phyloP scores from a whole-genome alignment of 1,140 invertebrate species.

The Aethina tumida region DNA sequence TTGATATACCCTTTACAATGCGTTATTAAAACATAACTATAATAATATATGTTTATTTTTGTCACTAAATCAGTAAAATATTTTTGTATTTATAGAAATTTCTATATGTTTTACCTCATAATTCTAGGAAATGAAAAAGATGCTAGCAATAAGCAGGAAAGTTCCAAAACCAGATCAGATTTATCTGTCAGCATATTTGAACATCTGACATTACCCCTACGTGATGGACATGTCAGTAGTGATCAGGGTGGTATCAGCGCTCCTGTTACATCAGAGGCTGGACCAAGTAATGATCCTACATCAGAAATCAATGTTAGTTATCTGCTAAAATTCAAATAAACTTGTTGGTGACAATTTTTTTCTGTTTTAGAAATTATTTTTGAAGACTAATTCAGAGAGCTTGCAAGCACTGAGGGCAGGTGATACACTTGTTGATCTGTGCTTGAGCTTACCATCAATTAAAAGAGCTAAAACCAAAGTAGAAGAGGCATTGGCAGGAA shows the following conservation, averaged over 20 bases:
- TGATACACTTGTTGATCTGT: constrained; percentile 68
- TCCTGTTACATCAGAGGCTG: constrained; percentile 28
- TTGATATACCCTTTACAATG: no score
- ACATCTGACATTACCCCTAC: constrained; percentile 52
- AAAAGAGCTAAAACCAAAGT: constrained; percentile 62
- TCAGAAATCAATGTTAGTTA: constrained; percentile 31
- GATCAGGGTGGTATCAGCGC: constrained; percentile 26
- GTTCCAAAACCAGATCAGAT: constrained; percentile 48
- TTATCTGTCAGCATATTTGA: constrained; percentile 54
- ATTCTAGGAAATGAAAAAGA: constrained; percentile 43
- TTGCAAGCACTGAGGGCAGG: constrained; percentile 58
- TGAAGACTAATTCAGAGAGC: constrained; percentile 45
- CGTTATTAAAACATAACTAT: no score
- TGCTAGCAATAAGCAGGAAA: constrained; percentile 41
- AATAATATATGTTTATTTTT: no score
- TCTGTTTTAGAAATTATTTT: constrained; percentile 43
- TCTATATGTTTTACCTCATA: not conserved
- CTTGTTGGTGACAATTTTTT: constrained; percentile 3
- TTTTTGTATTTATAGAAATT: no score
- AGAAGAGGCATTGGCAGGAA: constrained; percentile 57
- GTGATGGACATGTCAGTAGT: constrained; percentile 37
- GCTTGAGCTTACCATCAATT: constrained; percentile 63
- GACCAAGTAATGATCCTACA: constrained; percentile 30
- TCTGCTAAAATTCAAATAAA: not conserved
- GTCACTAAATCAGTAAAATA: no score